Conservation (phyloP, 53 echinoderm and acorn worm genomes). For the Echinarachnius parma region DNA sequence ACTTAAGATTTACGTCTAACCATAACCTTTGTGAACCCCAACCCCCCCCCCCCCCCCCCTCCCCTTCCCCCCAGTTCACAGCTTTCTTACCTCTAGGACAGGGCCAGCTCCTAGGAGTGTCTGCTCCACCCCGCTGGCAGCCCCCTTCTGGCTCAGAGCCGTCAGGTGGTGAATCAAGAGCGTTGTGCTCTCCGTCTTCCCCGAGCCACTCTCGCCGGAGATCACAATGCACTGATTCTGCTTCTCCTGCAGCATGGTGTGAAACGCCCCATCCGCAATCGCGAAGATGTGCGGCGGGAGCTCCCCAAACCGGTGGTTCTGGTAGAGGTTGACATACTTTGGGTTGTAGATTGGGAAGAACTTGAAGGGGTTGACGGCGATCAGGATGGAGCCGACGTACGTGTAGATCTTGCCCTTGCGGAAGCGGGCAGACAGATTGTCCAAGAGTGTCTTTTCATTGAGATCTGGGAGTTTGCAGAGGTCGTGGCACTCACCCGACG, state of each 20-base stretch:
- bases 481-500: slow-evolving; percentile 92
- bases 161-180: slow-evolving; percentile 93
- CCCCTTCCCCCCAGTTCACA: too few relatives aligned
- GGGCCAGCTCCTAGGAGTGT: slow-evolving; percentile 97
- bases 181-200: slow-evolving; percentile 97
- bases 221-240: slow-evolving; percentile 95
- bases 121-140: slow-evolving; percentile 95
- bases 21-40: too few relatives aligned
- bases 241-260: slow-evolving; percentile 94
- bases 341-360: slow-evolving; percentile 97
- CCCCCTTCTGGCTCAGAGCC: slow-evolving; percentile 92
- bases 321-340: slow-evolving; percentile 94
- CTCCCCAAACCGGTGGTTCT: slow-evolving; percentile 92
- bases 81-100: slow-evolving; percentile 85
- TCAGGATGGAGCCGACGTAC: slow-evolving; percentile 96
- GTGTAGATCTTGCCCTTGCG: slow-evolving; percentile 98
- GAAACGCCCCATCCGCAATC: slow-evolving; percentile 94
- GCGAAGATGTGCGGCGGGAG: slow-evolving; percentile 98
- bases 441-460: slow-evolving; percentile 84
- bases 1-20: too few relatives aligned
- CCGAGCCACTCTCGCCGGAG: slow-evolving; percentile 98
- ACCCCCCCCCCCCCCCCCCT: too few relatives aligned
- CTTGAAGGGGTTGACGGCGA: slow-evolving; percentile 89
- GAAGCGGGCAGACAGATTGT: slow-evolving; percentile 77
- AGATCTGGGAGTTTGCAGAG: slow-evolving; percentile 98